Percentiles rank a stretch among this genome's conserved stretches.
These are phyloP conservation scores for Linurgus olivaceus DNA, from an alignment of 2,797 vertebrate species.

Conservation along the genomic window DNA sequence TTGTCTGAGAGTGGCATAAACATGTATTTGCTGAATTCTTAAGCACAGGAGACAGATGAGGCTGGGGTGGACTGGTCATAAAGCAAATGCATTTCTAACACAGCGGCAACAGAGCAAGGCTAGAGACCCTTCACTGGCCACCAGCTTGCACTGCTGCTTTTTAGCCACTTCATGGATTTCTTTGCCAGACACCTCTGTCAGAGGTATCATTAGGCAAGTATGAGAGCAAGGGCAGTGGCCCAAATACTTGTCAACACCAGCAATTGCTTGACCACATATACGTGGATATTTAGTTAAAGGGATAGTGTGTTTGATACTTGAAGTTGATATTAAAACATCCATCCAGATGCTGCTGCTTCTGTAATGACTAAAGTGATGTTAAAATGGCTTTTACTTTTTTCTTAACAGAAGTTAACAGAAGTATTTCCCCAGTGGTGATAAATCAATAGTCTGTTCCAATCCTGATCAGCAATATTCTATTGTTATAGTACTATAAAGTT, in stretches of 20 bases:
- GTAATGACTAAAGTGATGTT: not conserved
- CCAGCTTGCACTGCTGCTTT: not conserved
- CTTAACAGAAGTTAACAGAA: not conserved
- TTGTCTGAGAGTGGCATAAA: not conserved
- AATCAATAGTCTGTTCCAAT: not conserved
- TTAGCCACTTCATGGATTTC: not conserved
- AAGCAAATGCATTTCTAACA: not conserved
- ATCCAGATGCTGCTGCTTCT: not conserved
- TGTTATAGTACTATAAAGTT: not conserved
- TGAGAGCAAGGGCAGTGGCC: constrained; percentile 14
- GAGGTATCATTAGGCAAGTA: not conserved
- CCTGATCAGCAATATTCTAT: not conserved
- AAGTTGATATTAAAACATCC: not conserved
- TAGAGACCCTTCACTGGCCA: not conserved
- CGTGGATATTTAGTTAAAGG: not conserved
- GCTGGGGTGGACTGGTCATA: not conserved
- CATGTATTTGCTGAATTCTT: not conserved
- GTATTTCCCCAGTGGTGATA: not conserved
- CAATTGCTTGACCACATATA: not conserved
- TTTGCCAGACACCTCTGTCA: not conserved
- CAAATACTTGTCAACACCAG: not conserved
- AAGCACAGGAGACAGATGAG: not conserved
- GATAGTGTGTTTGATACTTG: not conserved
- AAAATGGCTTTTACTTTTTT: not conserved
- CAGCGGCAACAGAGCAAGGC: rapidly evolving